Base-by-base conservation (phyloP, 2,797 vertebrate genomes). In the Heterohyrax brucei region DNA sequence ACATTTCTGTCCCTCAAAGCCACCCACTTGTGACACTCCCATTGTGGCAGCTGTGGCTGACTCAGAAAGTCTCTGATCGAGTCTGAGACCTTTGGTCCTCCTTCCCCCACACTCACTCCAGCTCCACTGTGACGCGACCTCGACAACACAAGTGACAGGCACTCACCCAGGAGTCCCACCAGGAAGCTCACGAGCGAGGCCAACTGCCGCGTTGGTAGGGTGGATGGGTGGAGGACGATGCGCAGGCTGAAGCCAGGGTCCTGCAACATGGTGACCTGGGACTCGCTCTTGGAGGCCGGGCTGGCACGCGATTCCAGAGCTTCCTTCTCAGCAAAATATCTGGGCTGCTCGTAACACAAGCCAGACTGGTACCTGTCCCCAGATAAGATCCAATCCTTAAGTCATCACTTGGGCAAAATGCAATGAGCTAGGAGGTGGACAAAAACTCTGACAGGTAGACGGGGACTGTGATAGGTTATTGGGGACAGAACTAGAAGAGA, bases 341-440 rank as follows among this genome's bases (percentile, higher is more conserved):
- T 98, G 64, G 98, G 98, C 78, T 97, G 98, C 96, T 98, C 98
- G 0, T 99, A 98, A 68, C 92, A 84, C 91, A 98, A 98, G 84
- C 98, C 98, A 12, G 99, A 99, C 98, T 99, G 99, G 98, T 99
- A 99, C 98, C 99, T 99, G 87, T 50, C 1, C 39, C 96, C 66
- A 97, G 96, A 94, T 3, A 96, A 75, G 97, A 96, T 44, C 8
- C 5, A 4, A 96, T 62, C 95, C 30, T 79, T 46, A 56, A 18
- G 46, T 0, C 75, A 19, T 72, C 13, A 44, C 10, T 50, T 10
- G 21, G 39, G n/a, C 62, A 46, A 76, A 70, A 64, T 61, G 46
- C 87, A 84, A 39, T 0, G 1, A 79, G 56, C 3, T 21, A 73
- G 18, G 33, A 39, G n/a, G 8, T 39, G 21, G 44, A 22, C 70